Evolutionary conservation across 2,797 vertebrate genomes (phyloP).

Genomic region (Argentina silus): DNA sequence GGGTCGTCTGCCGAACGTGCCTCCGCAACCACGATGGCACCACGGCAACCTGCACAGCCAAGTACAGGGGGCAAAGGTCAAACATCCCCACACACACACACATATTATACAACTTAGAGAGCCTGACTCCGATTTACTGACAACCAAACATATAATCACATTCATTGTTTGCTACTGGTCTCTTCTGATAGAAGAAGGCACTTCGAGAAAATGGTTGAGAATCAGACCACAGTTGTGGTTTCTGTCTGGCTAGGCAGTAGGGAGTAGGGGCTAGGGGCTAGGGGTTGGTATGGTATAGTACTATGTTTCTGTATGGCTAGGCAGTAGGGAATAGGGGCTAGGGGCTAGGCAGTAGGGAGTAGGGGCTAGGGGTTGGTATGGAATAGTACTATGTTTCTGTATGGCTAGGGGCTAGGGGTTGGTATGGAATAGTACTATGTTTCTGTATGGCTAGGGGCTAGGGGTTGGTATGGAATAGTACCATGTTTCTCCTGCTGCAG

Average conservation of each 20-base stretch:
- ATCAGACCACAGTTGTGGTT: too few relatives aligned
- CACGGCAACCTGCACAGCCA: slow-evolving; percentile 73
- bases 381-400: neutral
- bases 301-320: too few relatives aligned
- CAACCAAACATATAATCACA: too few relatives aligned
- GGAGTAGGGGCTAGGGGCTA: neutral
- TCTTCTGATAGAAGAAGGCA: too few relatives aligned
- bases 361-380: neutral
- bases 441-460: neutral
- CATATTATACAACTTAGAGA: too few relatives aligned
- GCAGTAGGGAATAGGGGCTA: neutral
- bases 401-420: neutral
- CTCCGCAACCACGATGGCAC: slow-evolving; percentile 80
- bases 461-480: slow-evolving; percentile 35
- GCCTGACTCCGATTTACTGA: too few relatives aligned
- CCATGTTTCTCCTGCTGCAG: slow-evolving; percentile 72
- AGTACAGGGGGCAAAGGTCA: slow-evolving; percentile 9
- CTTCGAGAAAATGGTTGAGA: too few relatives aligned
- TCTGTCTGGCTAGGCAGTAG: neutral
- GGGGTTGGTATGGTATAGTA: too few relatives aligned
- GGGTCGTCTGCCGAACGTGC: slow-evolving; percentile 73
- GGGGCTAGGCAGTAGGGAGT: neutral
- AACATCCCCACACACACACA: too few relatives aligned
- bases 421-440: too few relatives aligned
- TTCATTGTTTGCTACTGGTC: too few relatives aligned